Evolutionary conservation across 2,888 invertebrate genomes (phyloP).

Genomic region (Hydraecia micacea): DNA sequence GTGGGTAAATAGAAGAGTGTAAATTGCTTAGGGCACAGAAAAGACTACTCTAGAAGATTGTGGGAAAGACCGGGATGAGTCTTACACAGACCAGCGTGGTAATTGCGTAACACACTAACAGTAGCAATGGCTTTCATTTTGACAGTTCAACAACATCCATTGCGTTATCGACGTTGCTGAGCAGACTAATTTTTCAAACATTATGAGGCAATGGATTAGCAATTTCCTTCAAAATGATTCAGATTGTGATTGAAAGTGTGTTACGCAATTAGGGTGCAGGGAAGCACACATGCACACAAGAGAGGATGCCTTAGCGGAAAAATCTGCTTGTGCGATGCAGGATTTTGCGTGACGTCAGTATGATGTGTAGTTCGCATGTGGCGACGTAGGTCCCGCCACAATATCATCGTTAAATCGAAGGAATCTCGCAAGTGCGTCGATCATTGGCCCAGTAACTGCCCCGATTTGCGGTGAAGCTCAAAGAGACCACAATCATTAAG

Average conservation of each 20-base stretch:
- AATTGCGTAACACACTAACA: too few species aligned
- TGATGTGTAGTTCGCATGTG: neutral
- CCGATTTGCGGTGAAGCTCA: slow-evolving; percentile 35
- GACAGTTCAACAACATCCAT: too few species aligned
- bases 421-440: slow-evolving; percentile 19
- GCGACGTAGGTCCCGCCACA: neutral
- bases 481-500: slow-evolving; percentile 37
- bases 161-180: too few species aligned
- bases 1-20: neutral
- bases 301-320: neutral
- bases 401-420: neutral
- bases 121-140: too few species aligned
- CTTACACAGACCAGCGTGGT: neutral
- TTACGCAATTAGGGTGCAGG: too few species aligned
- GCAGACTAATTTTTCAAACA: neutral
- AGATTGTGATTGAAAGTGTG: too few species aligned
- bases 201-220: neutral
- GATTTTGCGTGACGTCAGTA: neutral
- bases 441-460: slow-evolving; percentile 23
- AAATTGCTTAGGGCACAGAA: neutral
- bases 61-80: neutral
- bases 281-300: neutral
- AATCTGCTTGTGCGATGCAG: neutral
- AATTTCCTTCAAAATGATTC: neutral
- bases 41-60: neutral